A percentile compares a stretch with the other conserved stretches of the same genome.
Conservation (phyloP, 2,888 invertebrate species). For the Dione vanillae region DNA sequence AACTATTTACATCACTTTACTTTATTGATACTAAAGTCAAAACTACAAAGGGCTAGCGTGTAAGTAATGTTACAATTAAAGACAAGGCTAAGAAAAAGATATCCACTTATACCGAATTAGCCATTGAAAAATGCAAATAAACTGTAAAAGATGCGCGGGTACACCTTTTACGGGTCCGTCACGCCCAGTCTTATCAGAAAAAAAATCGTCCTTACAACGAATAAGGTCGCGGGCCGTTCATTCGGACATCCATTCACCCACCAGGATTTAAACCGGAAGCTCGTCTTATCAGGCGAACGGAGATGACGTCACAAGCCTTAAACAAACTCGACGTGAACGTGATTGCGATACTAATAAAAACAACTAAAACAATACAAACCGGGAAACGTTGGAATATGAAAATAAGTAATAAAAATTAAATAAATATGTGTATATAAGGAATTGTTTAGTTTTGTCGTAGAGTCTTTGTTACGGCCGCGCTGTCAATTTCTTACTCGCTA, state of each 20-base stretch:
- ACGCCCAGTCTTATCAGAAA: slow-evolving; percentile 46
- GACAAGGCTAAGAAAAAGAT: not conserved
- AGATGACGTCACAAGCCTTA: slow-evolving; percentile 74
- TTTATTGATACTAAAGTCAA: not conserved
- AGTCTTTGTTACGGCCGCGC: slow-evolving; percentile 44
- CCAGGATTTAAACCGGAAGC: slow-evolving; percentile 78
- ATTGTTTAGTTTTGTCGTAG: slow-evolving; percentile 43
- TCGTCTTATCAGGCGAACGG: slow-evolving; percentile 77
- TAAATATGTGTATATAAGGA: slow-evolving; percentile 42
- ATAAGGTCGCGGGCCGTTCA: slow-evolving; percentile 58
- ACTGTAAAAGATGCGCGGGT: slow-evolving; percentile 34
- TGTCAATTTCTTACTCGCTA: slow-evolving; percentile 47
- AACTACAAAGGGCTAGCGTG: not conserved
- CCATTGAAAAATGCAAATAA: slow-evolving; percentile 35
- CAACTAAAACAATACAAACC: slow-evolving; percentile 72
- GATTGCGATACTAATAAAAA: slow-evolving; percentile 80
- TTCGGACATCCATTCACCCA: slow-evolving; percentile 54
- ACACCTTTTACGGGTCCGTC: slow-evolving; percentile 28
- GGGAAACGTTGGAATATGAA: slow-evolving; percentile 58
- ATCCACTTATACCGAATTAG: not conserved
- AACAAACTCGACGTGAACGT: slow-evolving; percentile 81
- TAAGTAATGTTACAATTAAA: not conserved
- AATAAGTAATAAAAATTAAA: slow-evolving; percentile 31
- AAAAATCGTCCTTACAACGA: slow-evolving; percentile 46
- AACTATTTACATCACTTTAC: not conserved